Conservation (phyloP, 2,797 vertebrate species). For the Phalanger gymnotis region DNA sequence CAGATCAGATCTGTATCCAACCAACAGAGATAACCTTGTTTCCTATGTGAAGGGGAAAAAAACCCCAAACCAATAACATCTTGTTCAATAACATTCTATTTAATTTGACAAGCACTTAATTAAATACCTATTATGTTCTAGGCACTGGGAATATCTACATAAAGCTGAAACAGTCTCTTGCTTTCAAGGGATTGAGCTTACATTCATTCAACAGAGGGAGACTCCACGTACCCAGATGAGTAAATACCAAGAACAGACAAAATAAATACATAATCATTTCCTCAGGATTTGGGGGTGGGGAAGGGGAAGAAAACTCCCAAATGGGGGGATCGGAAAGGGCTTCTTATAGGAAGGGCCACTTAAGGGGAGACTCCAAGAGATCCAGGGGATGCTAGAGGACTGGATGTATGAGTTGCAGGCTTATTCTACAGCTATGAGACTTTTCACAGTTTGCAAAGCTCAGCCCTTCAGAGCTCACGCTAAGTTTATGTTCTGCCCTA, state of each 20-base stretch:
- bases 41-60: constrained; percentile 60
- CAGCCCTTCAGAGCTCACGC: constrained; percentile 67
- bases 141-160: neutral
- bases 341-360: neutral
- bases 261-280: neutral
- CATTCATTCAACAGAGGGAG: neutral
- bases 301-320: neutral
- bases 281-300: neutral
- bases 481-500: constrained; percentile 74
- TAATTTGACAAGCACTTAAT: neutral
- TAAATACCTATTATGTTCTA: neutral
- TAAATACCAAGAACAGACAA: neutral
- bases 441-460: constrained; percentile 77
- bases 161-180: neutral
- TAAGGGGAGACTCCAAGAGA: neutral
- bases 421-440: constrained; percentile 9
- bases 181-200: neutral
- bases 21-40: constrained; percentile 18
- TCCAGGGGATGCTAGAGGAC: neutral
- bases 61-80: constrained; percentile 13
- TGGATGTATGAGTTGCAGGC: constrained; percentile 37
- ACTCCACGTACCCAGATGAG: neutral
- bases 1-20: constrained; percentile 54
- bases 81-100: neutral
- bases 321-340: neutral